Evolutionary conservation across 1,140 invertebrate genomes (phyloP), one percentile per base, ranked within the genome.

Genomic region (Dendrolimus punctatus): DNA sequence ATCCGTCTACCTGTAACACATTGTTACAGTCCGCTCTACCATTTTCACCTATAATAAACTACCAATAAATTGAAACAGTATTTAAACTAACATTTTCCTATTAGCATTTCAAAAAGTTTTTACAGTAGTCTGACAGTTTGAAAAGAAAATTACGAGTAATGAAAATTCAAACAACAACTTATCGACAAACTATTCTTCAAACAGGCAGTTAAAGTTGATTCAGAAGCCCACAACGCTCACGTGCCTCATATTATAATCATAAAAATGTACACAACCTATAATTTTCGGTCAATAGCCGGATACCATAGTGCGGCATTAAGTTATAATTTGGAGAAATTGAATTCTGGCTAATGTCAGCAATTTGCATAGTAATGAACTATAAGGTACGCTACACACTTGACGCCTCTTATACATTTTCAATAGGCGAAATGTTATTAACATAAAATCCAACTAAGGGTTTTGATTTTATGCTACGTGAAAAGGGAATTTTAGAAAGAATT

Each of bases 251-350:
- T 58, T 60, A 60, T 66, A 63, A 59, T 62, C 46, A 51, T 54
- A 54, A 61, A 61, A 55, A 49, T 39, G 39, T 42, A 55, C 41
- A 51, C 6, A 49, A 40, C 53, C 52, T 62, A 60, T 49, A 64
- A 71, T 73, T 70, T 71, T 51, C 49, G 62, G 58, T 62, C 61
- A 67, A 59, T 61, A 68, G 62, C 60, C 58, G 57, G 52, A 55
- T 57, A 50, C 43, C 45, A 65, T 64, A 53, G 58, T 56, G 53
- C 40, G 42, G 45, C 62, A 49, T 58, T 58, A 58, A 64, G 60
- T 65, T 60, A 71, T 73, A 79, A 76, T 79, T 75, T 79, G 56
- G 55, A 65, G 62, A 76, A 76, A 79, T 79, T 75, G 70, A 79
- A 79, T 75, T 70, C 68, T 41, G 42, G 51, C 65, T 79, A 73